phyloP scores from a whole-genome alignment of 2,113 vertebrate genomes.

The Equus przewalskii region DNA sequence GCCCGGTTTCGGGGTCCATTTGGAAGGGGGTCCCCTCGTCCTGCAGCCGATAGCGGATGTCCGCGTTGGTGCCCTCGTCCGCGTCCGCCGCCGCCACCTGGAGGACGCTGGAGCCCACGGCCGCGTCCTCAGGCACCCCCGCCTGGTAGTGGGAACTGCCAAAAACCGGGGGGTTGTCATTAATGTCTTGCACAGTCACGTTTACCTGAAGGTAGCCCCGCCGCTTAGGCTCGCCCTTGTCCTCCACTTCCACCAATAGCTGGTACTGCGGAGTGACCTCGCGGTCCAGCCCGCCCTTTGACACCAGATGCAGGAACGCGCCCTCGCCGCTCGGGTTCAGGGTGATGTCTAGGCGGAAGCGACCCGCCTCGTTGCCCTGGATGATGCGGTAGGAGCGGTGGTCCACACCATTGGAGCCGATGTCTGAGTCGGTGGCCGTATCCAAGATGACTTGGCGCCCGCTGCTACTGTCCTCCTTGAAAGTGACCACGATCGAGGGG shows the following conservation, averaged over 20 bases:
- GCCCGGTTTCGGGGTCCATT: slow-evolving; percentile 95
- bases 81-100: slow-evolving; percentile 94
- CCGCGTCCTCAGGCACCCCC: slow-evolving; percentile 94
- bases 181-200: slow-evolving; percentile 97
- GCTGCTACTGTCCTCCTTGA: slow-evolving; percentile 97
- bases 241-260: slow-evolving; percentile 96
- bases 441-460: slow-evolving; percentile 98
- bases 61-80: slow-evolving; percentile 97
- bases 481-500: slow-evolving; percentile 95
- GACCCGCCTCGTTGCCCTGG: slow-evolving; percentile 94
- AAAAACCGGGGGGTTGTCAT: slow-evolving; percentile 97
- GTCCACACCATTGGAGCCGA: slow-evolving; percentile 96
- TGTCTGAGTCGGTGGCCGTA: slow-evolving; percentile 97
- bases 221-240: slow-evolving; percentile 95
- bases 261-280: slow-evolving; percentile 94
- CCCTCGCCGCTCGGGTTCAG: slow-evolving; percentile 99
- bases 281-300: slow-evolving; percentile 95
- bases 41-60: slow-evolving; percentile 95
- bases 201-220: slow-evolving; percentile 98
- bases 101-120: slow-evolving; percentile 94
- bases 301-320: slow-evolving; percentile 97
- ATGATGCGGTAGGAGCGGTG: slow-evolving; percentile 97
- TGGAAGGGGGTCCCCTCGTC: slow-evolving; percentile 92
- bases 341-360: slow-evolving; percentile 96
- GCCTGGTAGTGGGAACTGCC: slow-evolving; percentile 93